phyloP scores from a whole-genome alignment of 2,797 vertebrate species.

The Delichon dasypus region DNA sequence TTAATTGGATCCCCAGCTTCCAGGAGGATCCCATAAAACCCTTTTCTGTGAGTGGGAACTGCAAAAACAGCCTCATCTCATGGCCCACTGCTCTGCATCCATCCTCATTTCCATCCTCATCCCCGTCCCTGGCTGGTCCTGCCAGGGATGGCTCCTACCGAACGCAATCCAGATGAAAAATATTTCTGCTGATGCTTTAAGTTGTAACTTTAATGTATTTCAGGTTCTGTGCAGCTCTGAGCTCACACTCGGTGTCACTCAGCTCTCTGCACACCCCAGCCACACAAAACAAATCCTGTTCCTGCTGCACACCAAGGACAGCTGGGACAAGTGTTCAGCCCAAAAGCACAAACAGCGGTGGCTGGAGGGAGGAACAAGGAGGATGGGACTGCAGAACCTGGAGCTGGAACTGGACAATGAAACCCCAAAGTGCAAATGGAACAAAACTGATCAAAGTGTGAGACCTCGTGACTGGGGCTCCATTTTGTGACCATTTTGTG shows the following conservation, averaged over 20 bases:
- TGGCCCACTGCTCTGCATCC: background rate
- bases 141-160: background rate
- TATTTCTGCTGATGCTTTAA: background rate
- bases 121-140: background rate
- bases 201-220: background rate
- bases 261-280: background rate
- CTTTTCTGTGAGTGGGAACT: background rate
- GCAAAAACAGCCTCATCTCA: background rate
- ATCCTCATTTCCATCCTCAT: background rate
- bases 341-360: background rate
- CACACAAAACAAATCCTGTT: background rate
- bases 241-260: background rate
- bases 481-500: too few species aligned
- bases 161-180: rapidly evolving
- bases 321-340: too few species aligned
- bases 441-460: background rate
- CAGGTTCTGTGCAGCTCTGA: background rate
- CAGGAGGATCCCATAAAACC: rapidly evolving
- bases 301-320: background rate
- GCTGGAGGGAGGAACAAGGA: background rate
- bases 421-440: background rate
- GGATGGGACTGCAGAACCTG: background rate
- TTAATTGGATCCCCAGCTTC: background rate
- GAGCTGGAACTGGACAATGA: background rate
- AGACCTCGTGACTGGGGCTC: background rate